Evolutionary conservation across 2,888 invertebrate genomes (phyloP).

Genomic region (Eremobia ochroleuca): DNA sequence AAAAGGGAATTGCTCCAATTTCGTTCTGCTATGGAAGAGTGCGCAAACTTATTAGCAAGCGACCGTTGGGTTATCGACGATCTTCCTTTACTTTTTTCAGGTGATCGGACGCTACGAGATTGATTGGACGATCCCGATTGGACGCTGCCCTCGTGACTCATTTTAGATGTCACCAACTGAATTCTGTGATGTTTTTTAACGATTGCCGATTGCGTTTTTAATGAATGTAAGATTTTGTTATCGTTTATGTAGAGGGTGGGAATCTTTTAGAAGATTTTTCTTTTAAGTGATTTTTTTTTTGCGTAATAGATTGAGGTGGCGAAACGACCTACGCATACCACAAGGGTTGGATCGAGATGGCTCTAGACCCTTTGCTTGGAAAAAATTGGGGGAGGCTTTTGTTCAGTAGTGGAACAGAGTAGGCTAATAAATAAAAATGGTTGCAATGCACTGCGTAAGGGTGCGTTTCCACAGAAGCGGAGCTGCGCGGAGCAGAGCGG

Average conservation of each 20-base stretch:
- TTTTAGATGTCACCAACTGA: constrained; percentile 74
- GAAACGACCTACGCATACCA: background rate
- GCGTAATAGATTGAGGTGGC: background rate
- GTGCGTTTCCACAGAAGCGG: too few species aligned
- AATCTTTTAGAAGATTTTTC: background rate
- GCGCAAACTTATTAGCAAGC: constrained; percentile 88
- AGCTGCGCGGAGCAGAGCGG: too few species aligned
- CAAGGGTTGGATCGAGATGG: background rate
- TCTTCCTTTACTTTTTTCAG: constrained; percentile 87
- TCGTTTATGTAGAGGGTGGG: background rate
- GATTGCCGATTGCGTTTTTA: constrained; percentile 59
- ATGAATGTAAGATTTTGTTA: constrained; percentile 44
- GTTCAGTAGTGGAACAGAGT: background rate
- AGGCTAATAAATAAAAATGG: background rate
- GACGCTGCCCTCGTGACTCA: constrained; percentile 81
- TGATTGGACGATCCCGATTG: constrained; percentile 85
- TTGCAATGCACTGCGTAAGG: too few species aligned
- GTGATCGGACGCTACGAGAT: constrained; percentile 80
- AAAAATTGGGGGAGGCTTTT: background rate
- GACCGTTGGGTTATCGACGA: constrained; percentile 71
- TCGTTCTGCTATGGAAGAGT: constrained; percentile 87
- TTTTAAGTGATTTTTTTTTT: background rate
- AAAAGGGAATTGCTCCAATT: constrained; percentile 81
- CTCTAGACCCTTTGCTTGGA: background rate
- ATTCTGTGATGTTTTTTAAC: constrained; percentile 49